Evolutionary conservation across 1,140 invertebrate genomes (phyloP), one percentile per base, ranked within the genome.

Genomic region (Argopecten irradians): DNA sequence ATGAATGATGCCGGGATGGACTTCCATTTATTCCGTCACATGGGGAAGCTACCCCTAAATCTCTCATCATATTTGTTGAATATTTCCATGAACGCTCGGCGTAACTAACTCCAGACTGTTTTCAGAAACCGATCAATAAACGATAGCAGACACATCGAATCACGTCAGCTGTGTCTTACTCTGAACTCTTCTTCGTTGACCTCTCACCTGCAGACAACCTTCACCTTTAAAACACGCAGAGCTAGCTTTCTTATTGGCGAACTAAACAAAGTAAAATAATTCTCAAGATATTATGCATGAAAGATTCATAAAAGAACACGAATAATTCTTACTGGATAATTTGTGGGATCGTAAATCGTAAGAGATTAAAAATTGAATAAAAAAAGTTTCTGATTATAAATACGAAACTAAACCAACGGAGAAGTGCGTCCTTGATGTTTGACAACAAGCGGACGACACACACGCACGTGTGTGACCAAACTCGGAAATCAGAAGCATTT

Each of bases 21-120:
- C 83, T 82, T 32, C 82, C 88, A 84, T 85, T 88, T 55, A 91
- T 89, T 22, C 90, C 89, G 83, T 92, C 91, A 36, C 88, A 90
- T 46, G 88, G 91, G 14, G 90, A 89, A 46, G 87, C 86, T 71
- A 71, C 55, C 33, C 87, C 87, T 84, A 90, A 90, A 83, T 90
- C 89, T 43, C 89, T 88, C 85, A 34, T 89, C 88, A 89, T 89
- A 36, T 13, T 84, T 22, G 34, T 84, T 35, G 5, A 36, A 84
- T 39, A 36, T 84, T 84, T 35, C 83, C 34, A 84, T 39, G 36
- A 35, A 35, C 34, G n/a, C 19, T 14, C n/a, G 83, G 34, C 34
- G 16, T 13, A 84, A 39, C 83, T 71, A 71, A 71, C 55, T 71
- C 55, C 55, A 28, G 22, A 16, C 55, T 71, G 43, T 46, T 46